Conservation (phyloP, 2,888 invertebrate species). For the Subacronicta megacephala region DNA sequence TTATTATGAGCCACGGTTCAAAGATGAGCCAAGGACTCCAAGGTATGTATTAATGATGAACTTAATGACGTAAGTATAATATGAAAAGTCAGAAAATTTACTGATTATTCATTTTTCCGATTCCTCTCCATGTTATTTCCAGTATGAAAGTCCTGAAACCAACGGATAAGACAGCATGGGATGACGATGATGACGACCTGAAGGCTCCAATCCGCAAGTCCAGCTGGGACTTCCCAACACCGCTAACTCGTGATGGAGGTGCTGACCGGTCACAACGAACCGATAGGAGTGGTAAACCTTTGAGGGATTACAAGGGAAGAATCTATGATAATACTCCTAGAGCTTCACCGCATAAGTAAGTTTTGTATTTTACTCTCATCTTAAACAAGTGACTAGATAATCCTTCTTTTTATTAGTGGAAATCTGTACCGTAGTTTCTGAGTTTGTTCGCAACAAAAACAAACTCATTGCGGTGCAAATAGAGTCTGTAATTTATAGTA, state of each 20-base stretch:
- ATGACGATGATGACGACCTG: conserved; percentile 93
- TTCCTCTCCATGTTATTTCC: conserved; percentile 55
- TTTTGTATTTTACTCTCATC: conserved; percentile 19
- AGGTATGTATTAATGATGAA: conserved; percentile 73
- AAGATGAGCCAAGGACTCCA: conserved; percentile 96
- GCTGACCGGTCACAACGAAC: conserved; percentile 80
- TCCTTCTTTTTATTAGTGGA: too few relatives aligned
- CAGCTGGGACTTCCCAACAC: conserved; percentile 98
- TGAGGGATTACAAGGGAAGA: conserved; percentile 80
- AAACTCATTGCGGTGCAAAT: too few relatives aligned
- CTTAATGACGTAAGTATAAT: too few relatives aligned
- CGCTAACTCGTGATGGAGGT: conserved; percentile 85
- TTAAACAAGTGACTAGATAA: too few relatives aligned
- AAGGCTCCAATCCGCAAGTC: conserved; percentile 91
- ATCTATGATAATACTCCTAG: conserved; percentile 92
- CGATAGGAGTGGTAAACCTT: conserved; percentile 69
- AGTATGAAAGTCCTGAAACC: conserved; percentile 87
- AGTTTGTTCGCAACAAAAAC: too few relatives aligned
- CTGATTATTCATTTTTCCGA: too few relatives aligned
- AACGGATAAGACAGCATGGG: conserved; percentile 93
- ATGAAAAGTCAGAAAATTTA: too few relatives aligned
- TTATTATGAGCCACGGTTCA: conserved; percentile 91
- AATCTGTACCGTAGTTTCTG: too few relatives aligned
- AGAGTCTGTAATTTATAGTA: too few relatives aligned
- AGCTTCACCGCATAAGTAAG: conserved; percentile 95